Evolutionary conservation across 2,113 vertebrate species (phyloP).

Genomic region (Campylomormyrus numenius): DNA sequence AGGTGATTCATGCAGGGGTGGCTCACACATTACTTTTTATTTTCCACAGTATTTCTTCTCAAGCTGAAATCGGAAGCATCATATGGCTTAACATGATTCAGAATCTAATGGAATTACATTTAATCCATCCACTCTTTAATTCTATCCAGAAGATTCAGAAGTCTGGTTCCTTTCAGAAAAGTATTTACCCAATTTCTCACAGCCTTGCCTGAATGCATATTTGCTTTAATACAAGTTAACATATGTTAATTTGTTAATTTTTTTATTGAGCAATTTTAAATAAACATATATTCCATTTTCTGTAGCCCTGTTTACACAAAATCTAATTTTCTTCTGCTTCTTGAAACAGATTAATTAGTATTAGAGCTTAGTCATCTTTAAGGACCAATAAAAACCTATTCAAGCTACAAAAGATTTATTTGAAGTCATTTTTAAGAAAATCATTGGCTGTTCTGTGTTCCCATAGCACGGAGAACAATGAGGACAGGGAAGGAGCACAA

Average conservation of each 20-base stretch:
- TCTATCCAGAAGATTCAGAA: neutral
- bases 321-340: neutral
- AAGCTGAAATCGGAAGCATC: neutral
- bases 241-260: neutral
- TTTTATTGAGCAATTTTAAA: neutral
- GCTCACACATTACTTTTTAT: neutral
- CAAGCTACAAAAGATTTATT: neutral
- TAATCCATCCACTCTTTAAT: neutral
- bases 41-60: neutral
- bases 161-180: neutral
- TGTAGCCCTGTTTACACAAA: neutral
- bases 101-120: neutral
- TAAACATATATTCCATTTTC: neutral
- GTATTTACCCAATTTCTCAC: neutral
- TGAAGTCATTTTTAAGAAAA: neutral
- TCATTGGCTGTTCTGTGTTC: neutral
- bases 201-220: neutral
- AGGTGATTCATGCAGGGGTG: neutral
- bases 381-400: conserved; percentile 2
- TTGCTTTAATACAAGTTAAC: neutral
- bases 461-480: neutral
- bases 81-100: neutral
- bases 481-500: neutral
- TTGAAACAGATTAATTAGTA: conserved; percentile 2
- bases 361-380: conserved; percentile 13